phyloP scores from a whole-genome alignment of 2,113 vertebrate genomes.

The Oreochromis aureus region DNA sequence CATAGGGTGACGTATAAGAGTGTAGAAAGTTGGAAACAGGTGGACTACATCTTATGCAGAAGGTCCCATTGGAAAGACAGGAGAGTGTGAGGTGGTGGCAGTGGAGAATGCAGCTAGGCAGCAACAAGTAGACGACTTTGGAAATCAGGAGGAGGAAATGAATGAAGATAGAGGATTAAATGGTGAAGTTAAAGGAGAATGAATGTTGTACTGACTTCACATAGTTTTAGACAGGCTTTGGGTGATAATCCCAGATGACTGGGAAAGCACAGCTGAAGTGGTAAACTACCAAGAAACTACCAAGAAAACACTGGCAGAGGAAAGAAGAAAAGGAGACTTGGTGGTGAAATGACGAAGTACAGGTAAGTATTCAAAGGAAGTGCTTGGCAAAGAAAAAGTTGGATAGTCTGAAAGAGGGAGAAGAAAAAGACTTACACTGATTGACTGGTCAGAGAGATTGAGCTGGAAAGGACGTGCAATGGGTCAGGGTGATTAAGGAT shows the following conservation, averaged over 20 bases:
- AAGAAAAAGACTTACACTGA: neutral
- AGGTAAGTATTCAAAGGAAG: neutral
- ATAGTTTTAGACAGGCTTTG: neutral
- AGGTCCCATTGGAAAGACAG: neutral
- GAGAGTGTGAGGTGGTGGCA: neutral
- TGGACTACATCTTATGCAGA: neutral
- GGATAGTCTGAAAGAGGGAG: neutral
- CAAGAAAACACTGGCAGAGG: neutral
- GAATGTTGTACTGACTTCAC: neutral
- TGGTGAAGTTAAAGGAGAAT: neutral
- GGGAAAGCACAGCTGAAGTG: neutral
- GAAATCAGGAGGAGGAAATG: neutral
- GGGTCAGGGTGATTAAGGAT: neutral
- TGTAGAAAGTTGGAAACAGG: neutral
- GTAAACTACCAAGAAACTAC: neutral
- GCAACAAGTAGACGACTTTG: neutral
- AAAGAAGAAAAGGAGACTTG: neutral
- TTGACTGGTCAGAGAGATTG: neutral
- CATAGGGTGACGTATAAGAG: neutral
- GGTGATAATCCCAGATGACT: neutral
- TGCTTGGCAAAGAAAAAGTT: neutral
- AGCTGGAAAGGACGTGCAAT: neutral
- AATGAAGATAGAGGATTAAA: neutral
- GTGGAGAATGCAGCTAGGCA: neutral
- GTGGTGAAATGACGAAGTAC: neutral